Evolutionary conservation across 2,797 vertebrate species (phyloP).

Genomic region (Girardinus metallicus): DNA sequence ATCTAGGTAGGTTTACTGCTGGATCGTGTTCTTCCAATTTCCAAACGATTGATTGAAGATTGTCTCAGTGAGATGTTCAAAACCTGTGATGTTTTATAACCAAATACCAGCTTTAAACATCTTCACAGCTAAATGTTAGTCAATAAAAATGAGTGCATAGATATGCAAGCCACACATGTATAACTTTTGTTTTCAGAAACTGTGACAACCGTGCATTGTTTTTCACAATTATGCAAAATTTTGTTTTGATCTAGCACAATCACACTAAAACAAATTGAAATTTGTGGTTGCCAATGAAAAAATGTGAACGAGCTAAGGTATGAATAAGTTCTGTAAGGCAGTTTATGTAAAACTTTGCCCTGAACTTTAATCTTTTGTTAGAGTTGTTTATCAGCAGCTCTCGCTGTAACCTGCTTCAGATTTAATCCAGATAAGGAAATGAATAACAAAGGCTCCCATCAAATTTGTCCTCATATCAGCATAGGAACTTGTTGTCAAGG

Average conservation of each 20-base stretch:
- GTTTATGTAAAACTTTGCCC: neutral
- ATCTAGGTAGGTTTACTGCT: neutral
- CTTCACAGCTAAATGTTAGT: neutral
- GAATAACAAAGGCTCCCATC: constrained; percentile 2
- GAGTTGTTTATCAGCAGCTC: constrained; percentile 6
- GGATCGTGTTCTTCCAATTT: neutral
- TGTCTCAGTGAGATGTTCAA: neutral
- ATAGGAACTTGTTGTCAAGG: constrained; percentile 3
- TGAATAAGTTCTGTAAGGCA: neutral
- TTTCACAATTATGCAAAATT: neutral
- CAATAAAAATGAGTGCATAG: neutral
- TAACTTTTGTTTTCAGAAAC: neutral
- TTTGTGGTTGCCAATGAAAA: neutral
- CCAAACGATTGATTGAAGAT: neutral
- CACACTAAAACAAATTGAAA: neutral
- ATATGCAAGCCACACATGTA: neutral
- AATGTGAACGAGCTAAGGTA: neutral
- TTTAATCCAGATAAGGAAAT: neutral
- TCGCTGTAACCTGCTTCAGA: constrained; percentile 9
- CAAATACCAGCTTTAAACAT: neutral
- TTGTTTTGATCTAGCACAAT: neutral
- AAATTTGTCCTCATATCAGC: constrained; percentile 4
- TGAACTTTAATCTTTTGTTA: neutral
- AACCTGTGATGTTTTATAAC: neutral
- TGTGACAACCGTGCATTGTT: neutral